These are phyloP conservation scores for Pseudococcus jackbeardsleyi DNA, from an alignment of 2,888 invertebrate genomes.

Conservation along the genomic window DNA sequence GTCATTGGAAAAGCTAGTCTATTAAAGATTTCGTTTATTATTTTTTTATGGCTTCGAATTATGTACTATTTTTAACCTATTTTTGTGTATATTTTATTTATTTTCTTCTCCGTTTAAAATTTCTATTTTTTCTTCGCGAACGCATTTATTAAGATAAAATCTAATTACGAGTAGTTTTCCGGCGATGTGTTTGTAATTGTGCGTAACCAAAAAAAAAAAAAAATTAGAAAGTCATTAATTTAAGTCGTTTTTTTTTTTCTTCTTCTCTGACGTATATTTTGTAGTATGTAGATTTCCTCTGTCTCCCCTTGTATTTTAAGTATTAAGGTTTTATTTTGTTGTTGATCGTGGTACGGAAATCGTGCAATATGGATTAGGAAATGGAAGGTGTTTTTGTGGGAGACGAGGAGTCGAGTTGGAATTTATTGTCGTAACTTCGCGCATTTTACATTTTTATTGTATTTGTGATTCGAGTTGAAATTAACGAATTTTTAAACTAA, in stretches of 20 bases:
- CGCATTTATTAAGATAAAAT: conserved; percentile 9
- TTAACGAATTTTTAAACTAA: conserved; percentile 36
- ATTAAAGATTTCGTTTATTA: neutral
- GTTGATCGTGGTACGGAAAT: conserved; percentile 32
- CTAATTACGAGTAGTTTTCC: neutral
- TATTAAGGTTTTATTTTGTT: conserved; percentile 10
- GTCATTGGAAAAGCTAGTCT: conserved; percentile 50
- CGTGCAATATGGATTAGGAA: conserved; percentile 36
- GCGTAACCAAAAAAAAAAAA: neutral
- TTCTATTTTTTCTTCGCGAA: conserved; percentile 36
- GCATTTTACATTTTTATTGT: conserved; percentile 39
- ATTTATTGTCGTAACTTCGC: neutral
- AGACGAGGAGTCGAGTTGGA: neutral
- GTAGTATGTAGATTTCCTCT: neutral
- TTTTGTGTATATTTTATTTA: conserved; percentile 11
- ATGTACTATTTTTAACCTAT: conserved; percentile 4
- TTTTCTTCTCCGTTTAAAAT: neutral
- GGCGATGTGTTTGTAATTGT: neutral
- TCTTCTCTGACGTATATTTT: neutral
- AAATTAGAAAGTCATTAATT: conserved; percentile 57
- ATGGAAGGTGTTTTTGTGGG: neutral
- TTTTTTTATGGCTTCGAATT: conserved; percentile 40
- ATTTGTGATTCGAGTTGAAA: conserved; percentile 42
- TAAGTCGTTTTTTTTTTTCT: conserved; percentile 33
- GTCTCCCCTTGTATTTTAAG: neutral